A percentile compares a stretch with the other conserved stretches of the same genome.
phyloP scores from a whole-genome alignment of 1,140 invertebrate genomes.

The Anoplophora glabripennis region DNA sequence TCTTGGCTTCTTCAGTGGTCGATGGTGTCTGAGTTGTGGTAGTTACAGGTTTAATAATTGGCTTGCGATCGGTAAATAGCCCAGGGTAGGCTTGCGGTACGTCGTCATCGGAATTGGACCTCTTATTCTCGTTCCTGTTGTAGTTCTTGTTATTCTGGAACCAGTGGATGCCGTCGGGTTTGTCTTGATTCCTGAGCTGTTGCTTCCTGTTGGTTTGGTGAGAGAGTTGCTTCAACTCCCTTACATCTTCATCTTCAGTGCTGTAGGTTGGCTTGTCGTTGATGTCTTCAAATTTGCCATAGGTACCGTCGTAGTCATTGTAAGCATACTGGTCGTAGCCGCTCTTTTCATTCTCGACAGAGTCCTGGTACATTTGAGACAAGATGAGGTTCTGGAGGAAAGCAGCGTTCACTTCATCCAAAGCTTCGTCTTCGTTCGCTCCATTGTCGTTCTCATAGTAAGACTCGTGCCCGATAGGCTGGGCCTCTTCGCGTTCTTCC shows the following conservation, averaged over 20 bases:
- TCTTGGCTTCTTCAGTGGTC: conserved; percentile 26
- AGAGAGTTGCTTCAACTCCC: conserved; percentile 58
- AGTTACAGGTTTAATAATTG: conserved; percentile 26
- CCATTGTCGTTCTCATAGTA: conserved; percentile 56
- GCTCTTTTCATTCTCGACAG: conserved; percentile 50
- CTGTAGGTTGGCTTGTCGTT: conserved; percentile 23
- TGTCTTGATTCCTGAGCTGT: conserved; percentile 15
- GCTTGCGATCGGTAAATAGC: conserved; percentile 31
- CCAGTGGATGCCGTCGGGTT: conserved; percentile 33
- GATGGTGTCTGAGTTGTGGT: conserved; percentile 23
- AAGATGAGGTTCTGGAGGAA: conserved; percentile 62
- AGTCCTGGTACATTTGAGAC: conserved; percentile 60
- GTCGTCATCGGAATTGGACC: conserved; percentile 5
- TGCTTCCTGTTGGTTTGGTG: conserved; percentile 40
- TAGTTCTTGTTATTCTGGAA: conserved; percentile 24
- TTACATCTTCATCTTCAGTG: conserved; percentile 59
- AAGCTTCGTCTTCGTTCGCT: conserved; percentile 36
- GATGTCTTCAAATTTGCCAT: conserved; percentile 29
- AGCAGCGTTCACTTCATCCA: conserved; percentile 59
- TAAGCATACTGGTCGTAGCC: conserved; percentile 31
- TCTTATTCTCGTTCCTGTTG: conserved; percentile 18
- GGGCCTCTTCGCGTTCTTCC: conserved; percentile 50
- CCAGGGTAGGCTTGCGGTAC: conserved; percentile 12
- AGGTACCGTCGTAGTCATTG: conserved; percentile 49
- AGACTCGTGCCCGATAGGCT: conserved; percentile 62